Base-by-base conservation (phyloP, 1,140 invertebrate genomes). In the Tetramorium alpestre region DNA sequence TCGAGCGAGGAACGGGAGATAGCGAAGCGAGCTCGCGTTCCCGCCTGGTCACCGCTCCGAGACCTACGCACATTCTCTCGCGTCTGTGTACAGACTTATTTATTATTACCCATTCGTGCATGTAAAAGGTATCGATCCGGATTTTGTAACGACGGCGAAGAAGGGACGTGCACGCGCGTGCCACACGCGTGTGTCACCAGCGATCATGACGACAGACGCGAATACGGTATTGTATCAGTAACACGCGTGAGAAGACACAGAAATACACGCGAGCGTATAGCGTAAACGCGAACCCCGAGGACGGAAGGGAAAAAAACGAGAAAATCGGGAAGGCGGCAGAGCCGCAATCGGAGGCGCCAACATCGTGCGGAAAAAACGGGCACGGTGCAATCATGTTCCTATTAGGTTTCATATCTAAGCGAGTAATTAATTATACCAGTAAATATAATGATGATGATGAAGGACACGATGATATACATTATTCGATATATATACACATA, bases 391-490 rank as follows among this genome's bases (percentile, higher is more conserved):
- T 95, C 94, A 95, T 94, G 94, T 95, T 95, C 94, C 94, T 95
- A 94, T 93, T 95, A 95, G 94, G 94, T 95, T 95, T 95, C 94
- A 95, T 94, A 95, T 95, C 94, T 95, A 95, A 95, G 94, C 94
- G 94, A 95, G 93, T 94, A 95, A 95, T 94, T 95, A 94, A 94
- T 94, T 94, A 95, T 95, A 95, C 94, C 93, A 95, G 92, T 95
- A 95, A 95, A 94, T 95, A 95, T 94, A 95, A 95, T 92, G 93
- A 95, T 94, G 94, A 95, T 93, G 93, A 95, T 94, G 94, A 94
- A 94, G 92, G 93, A 95, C 94, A 95, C 93, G 93, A 94, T 93
- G 94, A 95, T 94, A 94, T 94, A 91, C 93, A 94, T 95, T 93
- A 94, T 94, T 94, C 89, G 90, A 94, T 94, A 94, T 94, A 94